Conservation (phyloP, 2,888 invertebrate species). For the Drosophila neotestacea region DNA sequence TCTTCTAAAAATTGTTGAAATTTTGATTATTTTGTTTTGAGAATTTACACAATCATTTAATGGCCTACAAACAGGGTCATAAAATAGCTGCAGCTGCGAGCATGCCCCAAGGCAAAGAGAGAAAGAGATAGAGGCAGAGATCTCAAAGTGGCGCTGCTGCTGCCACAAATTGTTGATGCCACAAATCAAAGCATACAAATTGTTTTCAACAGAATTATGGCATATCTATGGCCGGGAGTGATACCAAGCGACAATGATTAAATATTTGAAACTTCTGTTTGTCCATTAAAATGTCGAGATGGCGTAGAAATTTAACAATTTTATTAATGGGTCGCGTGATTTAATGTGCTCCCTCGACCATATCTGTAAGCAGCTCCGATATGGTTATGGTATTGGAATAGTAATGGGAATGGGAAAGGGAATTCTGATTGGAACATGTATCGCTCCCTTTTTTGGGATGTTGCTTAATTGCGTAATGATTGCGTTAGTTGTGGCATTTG, state of each 20-base stretch:
- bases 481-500: conserved; percentile 66
- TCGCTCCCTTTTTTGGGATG: conserved; percentile 27
- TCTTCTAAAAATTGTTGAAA: conserved; percentile 55
- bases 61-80: conserved; percentile 66
- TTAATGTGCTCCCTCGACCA: conserved; percentile 60
- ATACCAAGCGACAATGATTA: conserved; percentile 72
- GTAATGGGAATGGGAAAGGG: neutral
- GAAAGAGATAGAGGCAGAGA: conserved; percentile 1
- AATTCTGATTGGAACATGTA: conserved; percentile 7
- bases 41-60: conserved; percentile 77
- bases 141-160: conserved; percentile 10
- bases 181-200: conserved; percentile 75
- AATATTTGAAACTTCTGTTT: conserved; percentile 75
- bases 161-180: conserved; percentile 55
- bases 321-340: conserved; percentile 79
- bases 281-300: conserved; percentile 52
- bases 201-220: conserved; percentile 78
- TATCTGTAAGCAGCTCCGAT: conserved; percentile 1
- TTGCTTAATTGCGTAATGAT: conserved; percentile 74
- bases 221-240: conserved; percentile 57
- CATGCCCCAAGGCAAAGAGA: conserved; percentile 20
- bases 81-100: conserved; percentile 59
- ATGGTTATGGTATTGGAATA: conserved; percentile 22
- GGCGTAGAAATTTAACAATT: conserved; percentile 65
- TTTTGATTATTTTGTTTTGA: conserved; percentile 60